phyloP scores from a whole-genome alignment of 2,113 vertebrate species.

The Sceloporus undulatus region DNA sequence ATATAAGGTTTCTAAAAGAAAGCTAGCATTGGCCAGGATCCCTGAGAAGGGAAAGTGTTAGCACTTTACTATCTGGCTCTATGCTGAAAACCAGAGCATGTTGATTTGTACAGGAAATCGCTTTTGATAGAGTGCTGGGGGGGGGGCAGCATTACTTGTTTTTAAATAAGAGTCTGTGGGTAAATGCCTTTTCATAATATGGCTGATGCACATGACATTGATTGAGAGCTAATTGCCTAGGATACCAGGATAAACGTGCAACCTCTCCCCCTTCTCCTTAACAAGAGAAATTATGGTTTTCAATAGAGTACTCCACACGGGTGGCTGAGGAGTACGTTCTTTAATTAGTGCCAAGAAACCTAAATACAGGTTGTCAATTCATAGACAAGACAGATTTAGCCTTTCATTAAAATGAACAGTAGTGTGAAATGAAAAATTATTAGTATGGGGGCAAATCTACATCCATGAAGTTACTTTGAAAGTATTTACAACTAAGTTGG shows the following conservation, averaged over 20 bases:
- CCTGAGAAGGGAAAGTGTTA: neutral
- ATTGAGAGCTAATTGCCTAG: constrained; percentile 17
- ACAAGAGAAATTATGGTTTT: neutral
- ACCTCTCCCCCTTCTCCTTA: neutral
- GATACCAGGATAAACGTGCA: neutral
- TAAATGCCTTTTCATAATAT: constrained; percentile 2
- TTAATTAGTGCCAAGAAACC: constrained; percentile 6
- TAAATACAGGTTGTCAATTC: neutral
- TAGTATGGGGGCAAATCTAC: neutral
- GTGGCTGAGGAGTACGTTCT: neutral
- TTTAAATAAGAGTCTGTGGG: accelerated
- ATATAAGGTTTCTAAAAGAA: neutral
- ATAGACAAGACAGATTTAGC: neutral
- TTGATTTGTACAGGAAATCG: neutral
- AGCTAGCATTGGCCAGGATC: neutral
- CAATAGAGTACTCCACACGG: neutral
- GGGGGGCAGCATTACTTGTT: neutral
- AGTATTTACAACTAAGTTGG: neutral
- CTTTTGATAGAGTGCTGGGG: accelerated
- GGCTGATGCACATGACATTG: neutral
- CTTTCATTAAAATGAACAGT: neutral
- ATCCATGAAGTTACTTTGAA: neutral
- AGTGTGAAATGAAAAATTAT: neutral
- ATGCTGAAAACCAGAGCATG: constrained; percentile 2
- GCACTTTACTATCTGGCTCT: neutral